Evolutionary conservation across 1,140 invertebrate species (phyloP).

Genomic region (Venustaconcha ellipsiformis): DNA sequence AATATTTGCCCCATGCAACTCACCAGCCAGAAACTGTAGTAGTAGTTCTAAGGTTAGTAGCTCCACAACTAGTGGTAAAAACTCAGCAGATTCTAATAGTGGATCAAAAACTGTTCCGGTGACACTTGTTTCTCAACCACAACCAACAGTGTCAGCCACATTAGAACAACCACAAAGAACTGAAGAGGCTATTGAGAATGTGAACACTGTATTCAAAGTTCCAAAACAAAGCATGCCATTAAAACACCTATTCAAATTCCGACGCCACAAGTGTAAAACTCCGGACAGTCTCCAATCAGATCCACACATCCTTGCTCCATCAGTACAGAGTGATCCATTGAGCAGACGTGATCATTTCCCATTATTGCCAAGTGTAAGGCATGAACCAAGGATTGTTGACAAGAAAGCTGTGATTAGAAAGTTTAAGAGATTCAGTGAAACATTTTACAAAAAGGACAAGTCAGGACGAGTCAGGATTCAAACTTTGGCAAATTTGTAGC

Average conservation of each 20-base stretch:
- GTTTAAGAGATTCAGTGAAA: conserved; percentile 56
- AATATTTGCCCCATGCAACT: conserved; percentile 56
- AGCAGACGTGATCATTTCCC: conserved; percentile 47
- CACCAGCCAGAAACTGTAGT: conserved; percentile 42
- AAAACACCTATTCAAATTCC: conserved; percentile 38
- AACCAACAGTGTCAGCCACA: conserved; percentile 30
- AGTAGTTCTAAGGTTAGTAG: conserved; percentile 41
- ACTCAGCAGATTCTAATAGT: conserved; percentile 34
- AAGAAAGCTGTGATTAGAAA: conserved; percentile 59
- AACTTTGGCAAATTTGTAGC: conserved; percentile 56
- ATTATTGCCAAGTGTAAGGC: conserved; percentile 11
- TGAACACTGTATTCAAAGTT: conserved; percentile 48
- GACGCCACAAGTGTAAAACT: conserved; percentile 33
- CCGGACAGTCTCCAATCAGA: conserved; percentile 39
- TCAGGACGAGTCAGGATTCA: conserved; percentile 47
- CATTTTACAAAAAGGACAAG: conserved; percentile 50
- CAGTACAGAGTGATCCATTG: conserved; percentile 35
- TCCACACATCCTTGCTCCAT: conserved; percentile 28
- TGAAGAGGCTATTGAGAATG: conserved; percentile 5
- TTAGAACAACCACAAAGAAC: conserved; percentile 27
- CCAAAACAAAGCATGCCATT: conserved; percentile 44
- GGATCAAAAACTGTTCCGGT: conserved; percentile 33
- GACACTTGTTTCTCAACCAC: conserved; percentile 21
- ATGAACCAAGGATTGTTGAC: conserved; percentile 51
- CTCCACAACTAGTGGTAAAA: conserved; percentile 44